Conservation (phyloP, 2,113 vertebrate genomes). For the Malurus alboscapulatus region DNA sequence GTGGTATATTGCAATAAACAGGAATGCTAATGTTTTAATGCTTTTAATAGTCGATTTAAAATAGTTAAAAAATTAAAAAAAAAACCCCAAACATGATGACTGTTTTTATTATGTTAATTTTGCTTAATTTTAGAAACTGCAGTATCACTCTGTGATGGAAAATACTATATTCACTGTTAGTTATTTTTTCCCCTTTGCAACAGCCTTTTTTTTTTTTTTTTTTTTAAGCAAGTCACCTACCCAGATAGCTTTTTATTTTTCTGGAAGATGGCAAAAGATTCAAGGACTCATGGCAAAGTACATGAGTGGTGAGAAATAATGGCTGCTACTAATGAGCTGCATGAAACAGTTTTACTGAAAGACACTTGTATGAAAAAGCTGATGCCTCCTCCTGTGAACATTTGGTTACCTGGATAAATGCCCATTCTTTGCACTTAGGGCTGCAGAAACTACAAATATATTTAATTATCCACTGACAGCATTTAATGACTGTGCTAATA, state of each 20-base stretch:
- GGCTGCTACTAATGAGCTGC: not conserved
- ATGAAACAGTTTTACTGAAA: not conserved
- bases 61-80: not conserved
- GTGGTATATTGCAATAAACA: not conserved
- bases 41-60: not conserved
- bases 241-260: not conserved
- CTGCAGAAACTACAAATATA: not conserved
- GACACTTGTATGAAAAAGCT: not conserved
- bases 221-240: not conserved
- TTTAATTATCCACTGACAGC: slow-evolving; percentile 39
- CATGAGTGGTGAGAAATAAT: not conserved
- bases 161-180: not conserved
- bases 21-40: not conserved
- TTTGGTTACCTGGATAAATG: slow-evolving; percentile 38
- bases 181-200: not conserved
- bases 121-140: not conserved
- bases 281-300: not conserved
- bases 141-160: not conserved
- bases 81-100: not conserved
- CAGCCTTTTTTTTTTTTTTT: not conserved
- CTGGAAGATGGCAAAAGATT: not conserved
- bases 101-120: not conserved
- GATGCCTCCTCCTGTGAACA: not conserved
- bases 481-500: slow-evolving; percentile 31
- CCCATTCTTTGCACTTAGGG: not conserved